A percentile compares a stretch with the other conserved stretches of the same genome.
Conservation (phyloP, 2,888 invertebrate species). For the Entomobrya multifasciata region DNA sequence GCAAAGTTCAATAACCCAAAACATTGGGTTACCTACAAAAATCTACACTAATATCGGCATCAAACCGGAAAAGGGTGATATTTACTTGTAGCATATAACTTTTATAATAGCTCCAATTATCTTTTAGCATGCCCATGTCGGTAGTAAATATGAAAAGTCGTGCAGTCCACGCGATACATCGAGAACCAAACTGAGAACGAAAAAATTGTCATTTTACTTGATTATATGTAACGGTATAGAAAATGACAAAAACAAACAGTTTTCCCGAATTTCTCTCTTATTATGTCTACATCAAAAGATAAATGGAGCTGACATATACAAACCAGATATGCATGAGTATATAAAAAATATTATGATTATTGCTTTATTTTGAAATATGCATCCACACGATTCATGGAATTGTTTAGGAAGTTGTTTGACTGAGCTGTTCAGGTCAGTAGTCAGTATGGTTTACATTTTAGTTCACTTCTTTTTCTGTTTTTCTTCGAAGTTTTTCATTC, state of each 20-base stretch:
- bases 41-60: neutral
- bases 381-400: neutral
- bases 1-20: slow-evolving; percentile 23
- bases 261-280: neutral
- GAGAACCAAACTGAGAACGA: too few relatives aligned
- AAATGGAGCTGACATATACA: too few relatives aligned
- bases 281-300: too few relatives aligned
- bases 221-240: neutral
- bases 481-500: neutral
- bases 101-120: neutral
- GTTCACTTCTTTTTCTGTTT: neutral
- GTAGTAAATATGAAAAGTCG: neutral
- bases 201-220: too few relatives aligned
- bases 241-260: neutral
- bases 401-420: neutral
- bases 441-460: neutral
- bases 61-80: neutral
- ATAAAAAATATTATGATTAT: too few relatives aligned
- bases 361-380: too few relatives aligned
- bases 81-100: neutral
- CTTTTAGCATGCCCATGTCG: too few relatives aligned
- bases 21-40: neutral
- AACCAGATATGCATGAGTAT: too few relatives aligned
- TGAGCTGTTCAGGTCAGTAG: neutral
- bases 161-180: neutral